phyloP scores from a whole-genome alignment of 2,888 invertebrate species.

The Exephanes ischioxanthus region DNA sequence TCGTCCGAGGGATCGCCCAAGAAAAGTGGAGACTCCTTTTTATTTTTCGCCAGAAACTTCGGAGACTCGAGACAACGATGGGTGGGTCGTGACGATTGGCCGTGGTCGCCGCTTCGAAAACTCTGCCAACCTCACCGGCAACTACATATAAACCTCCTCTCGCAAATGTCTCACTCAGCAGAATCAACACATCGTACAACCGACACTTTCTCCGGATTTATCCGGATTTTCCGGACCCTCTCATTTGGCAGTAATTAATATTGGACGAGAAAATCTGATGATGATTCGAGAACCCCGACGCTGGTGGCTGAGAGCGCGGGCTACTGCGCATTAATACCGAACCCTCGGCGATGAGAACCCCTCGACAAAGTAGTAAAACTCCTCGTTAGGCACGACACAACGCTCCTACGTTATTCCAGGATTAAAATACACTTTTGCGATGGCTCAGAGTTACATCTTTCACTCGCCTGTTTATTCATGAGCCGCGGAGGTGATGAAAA shows the following conservation, averaged over 20 bases:
- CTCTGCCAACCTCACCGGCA: too few relatives aligned
- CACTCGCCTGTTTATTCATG: too few relatives aligned
- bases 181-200: too few relatives aligned
- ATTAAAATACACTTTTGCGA: neutral
- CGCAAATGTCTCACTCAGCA: too few relatives aligned
- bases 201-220: too few relatives aligned
- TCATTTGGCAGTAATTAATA: too few relatives aligned
- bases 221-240: too few relatives aligned
- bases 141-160: too few relatives aligned
- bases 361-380: conserved; percentile 20
- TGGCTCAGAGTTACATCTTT: too few relatives aligned
- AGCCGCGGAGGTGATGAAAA: too few relatives aligned
- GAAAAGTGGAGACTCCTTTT: neutral
- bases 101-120: too few relatives aligned
- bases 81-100: too few relatives aligned
- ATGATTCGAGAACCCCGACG: neutral
- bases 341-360: conserved; percentile 16
- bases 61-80: neutral
- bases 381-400: neutral
- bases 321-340: neutral
- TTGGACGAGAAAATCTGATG: conserved; percentile 17
- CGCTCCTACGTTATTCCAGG: neutral
- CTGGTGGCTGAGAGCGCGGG: neutral
- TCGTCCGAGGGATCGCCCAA: neutral
- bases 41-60: neutral